These are phyloP conservation scores for Platycheirus albimanus DNA, from an alignment of 2,888 invertebrate species.

Conservation along the genomic window DNA sequence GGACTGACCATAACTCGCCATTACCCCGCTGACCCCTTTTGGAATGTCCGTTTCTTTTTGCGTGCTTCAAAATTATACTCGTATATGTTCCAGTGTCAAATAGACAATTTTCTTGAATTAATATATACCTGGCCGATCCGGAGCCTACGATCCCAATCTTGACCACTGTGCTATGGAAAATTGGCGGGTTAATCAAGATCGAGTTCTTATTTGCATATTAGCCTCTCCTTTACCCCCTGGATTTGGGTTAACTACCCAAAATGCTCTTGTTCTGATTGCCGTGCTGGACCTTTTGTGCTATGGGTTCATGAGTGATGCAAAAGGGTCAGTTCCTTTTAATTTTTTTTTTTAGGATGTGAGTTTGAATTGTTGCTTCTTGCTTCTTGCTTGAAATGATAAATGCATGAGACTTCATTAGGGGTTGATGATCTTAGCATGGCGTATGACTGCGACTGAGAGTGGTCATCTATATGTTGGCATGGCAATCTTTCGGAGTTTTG, in stretches of 20 bases:
- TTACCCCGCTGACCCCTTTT: slow-evolving; percentile 68
- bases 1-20: slow-evolving; percentile 67
- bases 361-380: slow-evolving; percentile 28
- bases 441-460: slow-evolving; percentile 57
- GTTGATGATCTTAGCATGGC: slow-evolving; percentile 58
- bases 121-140: slow-evolving; percentile 14
- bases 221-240: slow-evolving; percentile 37
- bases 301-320: slow-evolving; percentile 52
- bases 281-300: slow-evolving; percentile 68
- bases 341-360: slow-evolving; percentile 37
- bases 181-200: slow-evolving; percentile 74
- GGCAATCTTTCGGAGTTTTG: slow-evolving; percentile 41
- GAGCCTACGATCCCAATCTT: slow-evolving; percentile 55
- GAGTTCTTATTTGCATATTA: slow-evolving; percentile 71
- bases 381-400: slow-evolving; percentile 12
- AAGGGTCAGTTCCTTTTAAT: slow-evolving; percentile 70
- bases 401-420: slow-evolving; percentile 41
- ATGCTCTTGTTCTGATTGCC: slow-evolving; percentile 71
- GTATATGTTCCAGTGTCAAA: slow-evolving; percentile 57
- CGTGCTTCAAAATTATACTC: slow-evolving; percentile 42
- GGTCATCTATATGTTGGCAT: slow-evolving; percentile 68
- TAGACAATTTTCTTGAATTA: slow-evolving; percentile 72
- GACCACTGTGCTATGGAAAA: slow-evolving; percentile 73
- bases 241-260: slow-evolving; percentile 46
- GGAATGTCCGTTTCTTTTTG: slow-evolving; percentile 34